Percentiles rank a stretch among this genome's conserved stretches.
phyloP scores from a whole-genome alignment of 2,797 vertebrate species.

The Typhlichthys eigenmanni region DNA sequence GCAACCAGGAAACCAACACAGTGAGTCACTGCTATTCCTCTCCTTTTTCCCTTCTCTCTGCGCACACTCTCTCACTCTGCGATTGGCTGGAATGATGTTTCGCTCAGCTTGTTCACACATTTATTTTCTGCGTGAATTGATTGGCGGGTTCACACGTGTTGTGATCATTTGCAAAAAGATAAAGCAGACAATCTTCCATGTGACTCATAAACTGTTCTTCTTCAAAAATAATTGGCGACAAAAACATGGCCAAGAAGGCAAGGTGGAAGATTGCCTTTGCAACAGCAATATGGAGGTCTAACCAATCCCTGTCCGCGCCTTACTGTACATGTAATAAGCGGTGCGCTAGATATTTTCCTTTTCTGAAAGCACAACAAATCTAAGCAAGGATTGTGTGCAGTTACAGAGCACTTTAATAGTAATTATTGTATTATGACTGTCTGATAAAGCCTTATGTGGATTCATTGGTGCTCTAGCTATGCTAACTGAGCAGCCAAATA shows the following conservation, averaged over 20 bases:
- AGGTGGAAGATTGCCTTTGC: slow-evolving; percentile 7
- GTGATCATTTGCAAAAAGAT: no score
- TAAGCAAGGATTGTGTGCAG: slow-evolving; percentile 10
- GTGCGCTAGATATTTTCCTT: slow-evolving; percentile 28
- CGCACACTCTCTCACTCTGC: background rate
- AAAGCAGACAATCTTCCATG: no score
- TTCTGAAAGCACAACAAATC: background rate
- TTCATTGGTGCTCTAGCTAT: background rate
- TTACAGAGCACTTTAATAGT: slow-evolving; percentile 8
- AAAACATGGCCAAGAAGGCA: background rate
- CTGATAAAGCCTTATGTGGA: background rate
- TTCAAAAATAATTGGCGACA: no score
- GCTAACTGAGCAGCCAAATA: slow-evolving; percentile 1
- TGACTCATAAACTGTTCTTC: background rate
- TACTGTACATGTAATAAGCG: slow-evolving; percentile 22
- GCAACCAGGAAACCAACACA: slow-evolving; percentile 79
- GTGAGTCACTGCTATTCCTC: slow-evolving; percentile 76
- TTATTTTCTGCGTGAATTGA: background rate
- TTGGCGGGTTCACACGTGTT: no score
- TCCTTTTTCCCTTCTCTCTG: slow-evolving; percentile 1
- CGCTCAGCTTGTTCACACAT: background rate
- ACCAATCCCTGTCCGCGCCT: slow-evolving; percentile 33
- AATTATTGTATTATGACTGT: slow-evolving; percentile 4
- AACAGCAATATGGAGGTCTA: slow-evolving; percentile 22
- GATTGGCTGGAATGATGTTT: background rate